Evolutionary conservation across 2,888 invertebrate species (phyloP).

Genomic region (Epinotia brunnichana): DNA sequence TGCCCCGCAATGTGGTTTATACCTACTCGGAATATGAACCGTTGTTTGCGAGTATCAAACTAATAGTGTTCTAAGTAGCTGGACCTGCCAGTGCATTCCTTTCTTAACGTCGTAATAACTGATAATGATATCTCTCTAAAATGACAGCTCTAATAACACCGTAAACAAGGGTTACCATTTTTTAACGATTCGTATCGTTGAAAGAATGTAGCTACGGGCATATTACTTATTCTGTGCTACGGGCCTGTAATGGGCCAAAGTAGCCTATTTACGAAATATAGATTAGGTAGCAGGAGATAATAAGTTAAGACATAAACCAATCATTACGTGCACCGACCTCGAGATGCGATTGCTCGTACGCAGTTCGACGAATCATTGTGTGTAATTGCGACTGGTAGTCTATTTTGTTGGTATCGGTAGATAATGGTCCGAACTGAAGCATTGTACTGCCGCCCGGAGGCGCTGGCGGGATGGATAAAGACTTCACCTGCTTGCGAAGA

Average conservation of each 20-base stretch:
- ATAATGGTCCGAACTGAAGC: constrained; percentile 15
- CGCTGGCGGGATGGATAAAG: constrained; percentile 19
- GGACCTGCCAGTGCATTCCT: constrained; percentile 5
- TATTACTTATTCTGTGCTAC: too few species aligned
- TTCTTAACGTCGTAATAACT: constrained; percentile 23
- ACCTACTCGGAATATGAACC: neutral
- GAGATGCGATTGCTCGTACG: constrained; percentile 26
- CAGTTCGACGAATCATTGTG: constrained; percentile 41
- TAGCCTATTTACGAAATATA: constrained; percentile 42
- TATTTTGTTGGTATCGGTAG: constrained; percentile 37
- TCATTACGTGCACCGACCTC: constrained; percentile 30
- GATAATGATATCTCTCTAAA: constrained; percentile 34
- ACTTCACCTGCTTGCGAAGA: constrained; percentile 20
- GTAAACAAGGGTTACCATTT: constrained; percentile 28
- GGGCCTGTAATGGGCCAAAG: constrained; percentile 33
- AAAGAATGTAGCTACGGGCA: constrained; percentile 32
- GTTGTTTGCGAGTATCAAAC: constrained; percentile 17
- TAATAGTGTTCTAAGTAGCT: constrained; percentile 14
- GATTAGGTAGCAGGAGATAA: constrained; percentile 39
- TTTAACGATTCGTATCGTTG: constrained; percentile 23
- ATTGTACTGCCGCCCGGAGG: constrained; percentile 19
- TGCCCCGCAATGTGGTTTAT: too few species aligned
- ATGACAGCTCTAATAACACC: constrained; percentile 32
- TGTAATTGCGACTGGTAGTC: constrained; percentile 38
- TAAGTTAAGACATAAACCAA: constrained; percentile 43